A percentile compares a stretch with the other conserved stretches of the same genome.
These are phyloP conservation scores for Hydra vulgaris DNA, from an alignment of 30 jellyfish, hydroid and myxozoan genomes.

Conservation along the genomic window DNA sequence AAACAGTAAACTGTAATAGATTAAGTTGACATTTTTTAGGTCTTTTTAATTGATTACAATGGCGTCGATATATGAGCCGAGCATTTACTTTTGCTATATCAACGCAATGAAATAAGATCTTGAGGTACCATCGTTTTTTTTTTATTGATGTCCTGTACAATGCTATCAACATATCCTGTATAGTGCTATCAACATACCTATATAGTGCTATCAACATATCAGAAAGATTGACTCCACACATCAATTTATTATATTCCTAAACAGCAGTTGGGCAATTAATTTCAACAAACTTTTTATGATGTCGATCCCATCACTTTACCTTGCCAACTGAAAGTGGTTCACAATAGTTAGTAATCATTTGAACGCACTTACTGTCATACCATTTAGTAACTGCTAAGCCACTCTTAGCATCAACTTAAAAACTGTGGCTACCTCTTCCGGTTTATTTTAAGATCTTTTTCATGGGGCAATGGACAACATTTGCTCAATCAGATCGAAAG, in stretches of 20 bases:
- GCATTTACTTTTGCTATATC: too few species aligned
- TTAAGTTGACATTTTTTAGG: conserved; percentile 20
- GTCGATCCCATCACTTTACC: conserved; percentile 25
- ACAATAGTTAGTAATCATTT: conserved; percentile 26
- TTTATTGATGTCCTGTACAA: conserved; percentile 17
- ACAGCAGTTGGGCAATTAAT: conserved; percentile 12
- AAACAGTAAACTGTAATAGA: conserved; percentile 17
- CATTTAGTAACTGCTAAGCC: too few species aligned
- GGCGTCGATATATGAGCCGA: conserved; percentile 36
- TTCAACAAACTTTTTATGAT: not conserved
- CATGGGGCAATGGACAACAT: conserved; percentile 7
- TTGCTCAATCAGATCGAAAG: not conserved
- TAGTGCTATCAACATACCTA: too few species aligned
- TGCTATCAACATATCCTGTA: too few species aligned
- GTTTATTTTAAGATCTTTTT: not conserved
- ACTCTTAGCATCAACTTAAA: conserved; percentile 41
- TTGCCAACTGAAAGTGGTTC: conserved; percentile 1
- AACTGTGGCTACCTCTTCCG: conserved; percentile 12
- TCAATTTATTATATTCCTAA: conserved; percentile 1
- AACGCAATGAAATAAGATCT: conserved; percentile 18
- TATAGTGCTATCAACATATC: conserved; percentile 20
- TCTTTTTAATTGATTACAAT: conserved; percentile 1
- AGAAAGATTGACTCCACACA: conserved; percentile 8
- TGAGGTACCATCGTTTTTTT: conserved; percentile 32
- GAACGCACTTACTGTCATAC: too few species aligned